A percentile compares a stretch with the other conserved stretches of the same genome.
Conservation (phyloP, 2,797 vertebrate genomes). For the Perodicticus potto region DNA sequence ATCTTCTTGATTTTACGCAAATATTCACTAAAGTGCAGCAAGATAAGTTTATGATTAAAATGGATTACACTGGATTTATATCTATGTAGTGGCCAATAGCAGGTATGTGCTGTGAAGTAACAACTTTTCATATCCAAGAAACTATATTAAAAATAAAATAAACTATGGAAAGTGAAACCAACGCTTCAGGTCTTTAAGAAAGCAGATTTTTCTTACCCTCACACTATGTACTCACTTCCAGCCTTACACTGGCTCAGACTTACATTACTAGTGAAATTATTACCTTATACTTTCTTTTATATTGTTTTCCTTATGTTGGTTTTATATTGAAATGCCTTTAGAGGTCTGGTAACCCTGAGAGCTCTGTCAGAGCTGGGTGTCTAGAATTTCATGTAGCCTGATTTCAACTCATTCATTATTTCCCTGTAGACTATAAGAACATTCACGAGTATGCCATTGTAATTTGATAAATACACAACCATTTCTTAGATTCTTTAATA, state of each 20-base stretch:
- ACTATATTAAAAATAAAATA: conserved; percentile 67
- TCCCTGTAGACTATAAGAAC: background rate
- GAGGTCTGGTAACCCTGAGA: conserved; percentile 28
- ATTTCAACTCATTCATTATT: conserved; percentile 68
- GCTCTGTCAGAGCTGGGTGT: background rate
- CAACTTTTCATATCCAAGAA: conserved; percentile 65
- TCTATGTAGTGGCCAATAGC: conserved; percentile 1
- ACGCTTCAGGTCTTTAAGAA: conserved; percentile 37
- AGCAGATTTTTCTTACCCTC: conserved; percentile 59
- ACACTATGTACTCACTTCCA: conserved; percentile 63
- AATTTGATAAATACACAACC: conserved; percentile 2
- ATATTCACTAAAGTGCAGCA: background rate
- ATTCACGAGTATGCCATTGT: conserved; percentile 56
- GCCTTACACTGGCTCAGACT: background rate
- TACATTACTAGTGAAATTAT: conserved; percentile 38
- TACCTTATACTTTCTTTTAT: background rate
- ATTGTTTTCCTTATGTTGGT: background rate
- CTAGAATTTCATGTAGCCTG: background rate
- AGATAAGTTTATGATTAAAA: background rate
- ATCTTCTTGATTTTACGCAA: background rate
- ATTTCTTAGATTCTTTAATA: conserved; percentile 30
- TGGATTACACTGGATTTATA: background rate
- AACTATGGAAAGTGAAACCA: conserved; percentile 11
- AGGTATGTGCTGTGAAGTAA: conserved; percentile 44
- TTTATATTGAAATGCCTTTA: conserved; percentile 60